A percentile compares a stretch with the other conserved stretches of the same genome.
These are phyloP conservation scores for Limonius californicus DNA, from an alignment of 1,140 invertebrate genomes.

Conservation along the genomic window DNA sequence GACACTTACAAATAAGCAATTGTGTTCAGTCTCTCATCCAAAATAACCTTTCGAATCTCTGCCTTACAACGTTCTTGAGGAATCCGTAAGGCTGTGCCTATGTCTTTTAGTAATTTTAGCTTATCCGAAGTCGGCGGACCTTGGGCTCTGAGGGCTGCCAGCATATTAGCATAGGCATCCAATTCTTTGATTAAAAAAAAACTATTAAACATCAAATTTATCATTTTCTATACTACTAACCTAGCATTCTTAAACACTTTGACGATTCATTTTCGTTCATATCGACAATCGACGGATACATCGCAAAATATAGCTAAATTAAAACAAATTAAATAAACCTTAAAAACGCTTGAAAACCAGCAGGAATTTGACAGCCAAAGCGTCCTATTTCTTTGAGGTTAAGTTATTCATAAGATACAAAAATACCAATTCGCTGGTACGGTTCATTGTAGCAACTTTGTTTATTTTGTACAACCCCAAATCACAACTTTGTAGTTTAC, in stretches of 20 bases:
- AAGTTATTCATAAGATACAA: too few species aligned
- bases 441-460: too few species aligned
- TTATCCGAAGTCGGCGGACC: constrained; percentile 80
- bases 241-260: constrained; percentile 76
- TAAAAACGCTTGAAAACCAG: neutral
- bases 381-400: constrained; percentile 7
- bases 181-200: constrained; percentile 62
- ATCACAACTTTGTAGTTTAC: too few species aligned
- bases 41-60: constrained; percentile 83
- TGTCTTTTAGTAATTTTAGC: constrained; percentile 76
- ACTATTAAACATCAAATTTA: too few species aligned
- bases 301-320: constrained; percentile 33
- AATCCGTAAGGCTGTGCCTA: constrained; percentile 79
- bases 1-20: constrained; percentile 79
- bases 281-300: constrained; percentile 70
- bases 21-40: constrained; percentile 83
- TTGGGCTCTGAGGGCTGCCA: constrained; percentile 87
- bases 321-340: constrained; percentile 4
- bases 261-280: constrained; percentile 82
- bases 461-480: too few species aligned
- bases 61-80: constrained; percentile 84
- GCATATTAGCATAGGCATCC: constrained; percentile 83
- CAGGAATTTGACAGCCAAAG: neutral
- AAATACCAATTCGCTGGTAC: too few species aligned
- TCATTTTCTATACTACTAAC: constrained; percentile 52